A percentile compares a stretch with the other conserved stretches of the same genome.
These are phyloP conservation scores for Andrena bicolor DNA, from an alignment of 2,888 invertebrate species.

Conservation along the genomic window DNA sequence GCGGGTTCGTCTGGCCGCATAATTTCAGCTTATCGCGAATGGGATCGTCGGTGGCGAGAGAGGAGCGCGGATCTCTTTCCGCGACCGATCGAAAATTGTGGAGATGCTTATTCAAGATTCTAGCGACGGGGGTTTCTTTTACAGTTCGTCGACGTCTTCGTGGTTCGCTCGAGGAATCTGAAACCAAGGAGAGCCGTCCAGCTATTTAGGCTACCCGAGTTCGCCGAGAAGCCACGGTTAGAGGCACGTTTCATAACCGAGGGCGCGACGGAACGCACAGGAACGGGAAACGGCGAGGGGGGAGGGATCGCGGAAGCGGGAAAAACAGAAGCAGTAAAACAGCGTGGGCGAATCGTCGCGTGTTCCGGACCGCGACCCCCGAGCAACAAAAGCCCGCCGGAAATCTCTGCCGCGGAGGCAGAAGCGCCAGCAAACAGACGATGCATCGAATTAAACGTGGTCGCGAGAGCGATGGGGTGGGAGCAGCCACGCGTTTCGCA, in stretches of 20 bases:
- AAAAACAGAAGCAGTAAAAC: conserved; percentile 28
- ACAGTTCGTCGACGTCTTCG: not conserved
- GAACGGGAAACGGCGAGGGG: not conserved
- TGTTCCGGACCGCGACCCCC: conserved; percentile 27
- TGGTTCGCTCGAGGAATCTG: not conserved
- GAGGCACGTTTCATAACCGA: conserved; percentile 18
- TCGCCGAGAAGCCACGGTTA: not conserved
- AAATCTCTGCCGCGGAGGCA: conserved; percentile 39
- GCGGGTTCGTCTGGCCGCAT: not conserved
- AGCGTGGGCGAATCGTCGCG: conserved; percentile 33
- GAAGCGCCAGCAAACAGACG: conserved; percentile 36
- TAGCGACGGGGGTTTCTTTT: not conserved
- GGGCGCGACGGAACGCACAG: not conserved
- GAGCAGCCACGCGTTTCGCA: conserved; percentile 20
- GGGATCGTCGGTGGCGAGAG: not conserved
- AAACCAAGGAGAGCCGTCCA: not conserved
- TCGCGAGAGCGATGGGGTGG: not conserved
- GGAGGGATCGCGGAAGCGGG: not conserved
- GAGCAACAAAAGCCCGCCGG: conserved; percentile 43
- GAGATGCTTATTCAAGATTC: not conserved
- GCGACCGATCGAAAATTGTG: not conserved
- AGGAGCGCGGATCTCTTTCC: not conserved
- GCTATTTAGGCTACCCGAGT: not conserved
- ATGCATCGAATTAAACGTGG: conserved; percentile 45
- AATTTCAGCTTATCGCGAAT: not conserved